Evolutionary conservation across 1,140 invertebrate genomes (phyloP).

Genomic region (Zaprionus nigranus): DNA sequence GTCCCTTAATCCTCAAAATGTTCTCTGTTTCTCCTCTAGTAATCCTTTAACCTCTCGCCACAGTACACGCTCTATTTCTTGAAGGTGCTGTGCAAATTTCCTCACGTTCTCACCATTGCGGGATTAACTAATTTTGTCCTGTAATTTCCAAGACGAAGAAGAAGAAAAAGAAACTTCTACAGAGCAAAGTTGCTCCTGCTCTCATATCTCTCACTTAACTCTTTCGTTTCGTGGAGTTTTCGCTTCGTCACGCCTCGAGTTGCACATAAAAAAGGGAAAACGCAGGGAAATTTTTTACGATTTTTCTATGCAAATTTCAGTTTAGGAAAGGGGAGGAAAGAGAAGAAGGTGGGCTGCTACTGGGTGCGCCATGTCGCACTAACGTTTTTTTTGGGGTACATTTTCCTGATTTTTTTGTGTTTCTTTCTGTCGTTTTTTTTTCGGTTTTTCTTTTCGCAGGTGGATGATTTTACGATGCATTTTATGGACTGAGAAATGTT

Average conservation of each 20-base stretch:
- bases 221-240: constrained; percentile 37
- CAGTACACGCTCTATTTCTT: not conserved
- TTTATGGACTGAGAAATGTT: constrained; percentile 67
- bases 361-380: not conserved
- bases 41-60: not conserved
- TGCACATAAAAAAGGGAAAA: constrained; percentile 48
- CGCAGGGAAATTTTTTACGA: constrained; percentile 69
- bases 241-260: constrained; percentile 65
- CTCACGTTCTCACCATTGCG: constrained; percentile 49
- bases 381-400: constrained; percentile 9
- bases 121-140: constrained; percentile 61
- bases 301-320: constrained; percentile 72
- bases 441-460: constrained; percentile 41
- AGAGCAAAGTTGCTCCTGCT: constrained; percentile 19
- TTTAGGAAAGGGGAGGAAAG: not conserved
- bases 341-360: not conserved
- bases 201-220: constrained; percentile 38
- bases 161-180: constrained; percentile 11
- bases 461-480: constrained; percentile 67
- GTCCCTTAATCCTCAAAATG: not conserved
- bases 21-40: not conserved
- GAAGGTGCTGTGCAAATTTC: constrained; percentile 31
- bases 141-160: constrained; percentile 22
- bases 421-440: constrained; percentile 30
- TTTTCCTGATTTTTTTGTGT: constrained; percentile 15